Conservation (phyloP, 2,888 invertebrate species). For the Melieria omissa region DNA sequence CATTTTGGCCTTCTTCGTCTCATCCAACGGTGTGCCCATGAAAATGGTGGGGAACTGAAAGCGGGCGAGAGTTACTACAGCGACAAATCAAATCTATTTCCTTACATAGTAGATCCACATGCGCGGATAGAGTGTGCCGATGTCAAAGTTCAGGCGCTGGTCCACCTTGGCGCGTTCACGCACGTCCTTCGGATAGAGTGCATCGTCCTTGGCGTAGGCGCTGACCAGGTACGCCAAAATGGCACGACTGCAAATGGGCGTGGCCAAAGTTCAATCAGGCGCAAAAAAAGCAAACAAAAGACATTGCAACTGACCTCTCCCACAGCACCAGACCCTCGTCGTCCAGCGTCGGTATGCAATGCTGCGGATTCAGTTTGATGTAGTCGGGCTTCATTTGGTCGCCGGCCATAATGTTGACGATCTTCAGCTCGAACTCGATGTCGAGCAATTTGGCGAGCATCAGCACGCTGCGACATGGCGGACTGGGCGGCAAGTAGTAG, state of each 20-base stretch:
- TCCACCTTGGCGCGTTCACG: constrained; percentile 71
- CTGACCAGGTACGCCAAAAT: constrained; percentile 73
- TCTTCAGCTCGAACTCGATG: constrained; percentile 72
- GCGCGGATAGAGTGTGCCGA: constrained; percentile 70
- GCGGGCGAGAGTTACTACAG: background rate
- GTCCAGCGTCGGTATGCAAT: constrained; percentile 71
- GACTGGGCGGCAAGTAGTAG: constrained; percentile 72
- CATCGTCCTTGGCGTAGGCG: constrained; percentile 72
- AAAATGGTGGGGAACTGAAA: constrained; percentile 68
- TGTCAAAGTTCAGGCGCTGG: constrained; percentile 71
- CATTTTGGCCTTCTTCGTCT: constrained; percentile 68
- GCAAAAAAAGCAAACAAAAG: background rate
- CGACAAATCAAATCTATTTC: constrained; percentile 37
- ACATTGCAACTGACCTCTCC: constrained; percentile 62
- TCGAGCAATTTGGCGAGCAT: constrained; percentile 72
- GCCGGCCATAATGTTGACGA: constrained; percentile 69
- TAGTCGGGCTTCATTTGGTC: constrained; percentile 74
- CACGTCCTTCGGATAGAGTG: constrained; percentile 72
- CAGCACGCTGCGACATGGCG: constrained; percentile 72
- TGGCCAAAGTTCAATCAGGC: background rate
- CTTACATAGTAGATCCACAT: constrained; percentile 71
- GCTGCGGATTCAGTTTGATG: constrained; percentile 70
- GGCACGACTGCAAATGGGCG: constrained; percentile 61
- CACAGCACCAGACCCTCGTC: constrained; percentile 70
- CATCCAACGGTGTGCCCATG: constrained; percentile 66